A percentile compares a stretch with the other conserved stretches of the same genome.
phyloP scores from a whole-genome alignment of 2,113 vertebrate genomes.

The Brachionichthys hirsutus region DNA sequence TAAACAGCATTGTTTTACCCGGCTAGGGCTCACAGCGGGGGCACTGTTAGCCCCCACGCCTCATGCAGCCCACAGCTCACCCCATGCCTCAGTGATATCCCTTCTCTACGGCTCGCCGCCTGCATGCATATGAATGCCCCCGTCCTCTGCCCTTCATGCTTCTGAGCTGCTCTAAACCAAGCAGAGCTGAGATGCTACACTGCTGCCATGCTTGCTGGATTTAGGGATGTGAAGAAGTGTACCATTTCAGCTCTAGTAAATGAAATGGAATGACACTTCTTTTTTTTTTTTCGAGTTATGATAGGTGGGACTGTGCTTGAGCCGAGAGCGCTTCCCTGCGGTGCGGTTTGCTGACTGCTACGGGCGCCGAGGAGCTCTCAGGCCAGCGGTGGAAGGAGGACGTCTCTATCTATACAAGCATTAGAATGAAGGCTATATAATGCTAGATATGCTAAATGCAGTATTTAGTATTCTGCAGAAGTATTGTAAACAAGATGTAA shows the following conservation, averaged over 20 bases:
- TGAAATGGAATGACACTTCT: slow-evolving; percentile 43
- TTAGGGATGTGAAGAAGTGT: slow-evolving; percentile 12
- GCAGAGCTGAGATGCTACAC: slow-evolving; percentile 50
- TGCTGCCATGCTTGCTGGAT: slow-evolving; percentile 38
- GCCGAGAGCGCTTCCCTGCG: slow-evolving; percentile 31
- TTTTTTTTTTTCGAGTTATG: slow-evolving; percentile 38
- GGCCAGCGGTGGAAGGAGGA: background rate
- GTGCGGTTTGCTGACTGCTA: slow-evolving; percentile 18
- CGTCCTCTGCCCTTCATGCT: slow-evolving; percentile 68
- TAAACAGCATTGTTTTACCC: slow-evolving; percentile 74
- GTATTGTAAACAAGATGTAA: too few relatives aligned
- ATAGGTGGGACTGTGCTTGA: slow-evolving; percentile 43
- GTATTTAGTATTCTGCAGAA: background rate
- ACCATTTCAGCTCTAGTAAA: slow-evolving; percentile 30
- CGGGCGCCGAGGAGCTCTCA: slow-evolving; percentile 7
- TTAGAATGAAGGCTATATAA: background rate
- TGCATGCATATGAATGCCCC: slow-evolving; percentile 69
- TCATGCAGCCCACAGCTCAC: slow-evolving; percentile 63
- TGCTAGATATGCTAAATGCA: slow-evolving; percentile 2
- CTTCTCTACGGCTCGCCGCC: slow-evolving; percentile 60
- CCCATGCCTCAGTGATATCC: slow-evolving; percentile 64
- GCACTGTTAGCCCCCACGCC: slow-evolving; percentile 59
- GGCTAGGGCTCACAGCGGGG: slow-evolving; percentile 67
- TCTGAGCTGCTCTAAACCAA: slow-evolving; percentile 50
- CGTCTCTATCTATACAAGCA: background rate